phyloP scores from a whole-genome alignment of 2,888 invertebrate genomes.

The Noctua fimbriata region DNA sequence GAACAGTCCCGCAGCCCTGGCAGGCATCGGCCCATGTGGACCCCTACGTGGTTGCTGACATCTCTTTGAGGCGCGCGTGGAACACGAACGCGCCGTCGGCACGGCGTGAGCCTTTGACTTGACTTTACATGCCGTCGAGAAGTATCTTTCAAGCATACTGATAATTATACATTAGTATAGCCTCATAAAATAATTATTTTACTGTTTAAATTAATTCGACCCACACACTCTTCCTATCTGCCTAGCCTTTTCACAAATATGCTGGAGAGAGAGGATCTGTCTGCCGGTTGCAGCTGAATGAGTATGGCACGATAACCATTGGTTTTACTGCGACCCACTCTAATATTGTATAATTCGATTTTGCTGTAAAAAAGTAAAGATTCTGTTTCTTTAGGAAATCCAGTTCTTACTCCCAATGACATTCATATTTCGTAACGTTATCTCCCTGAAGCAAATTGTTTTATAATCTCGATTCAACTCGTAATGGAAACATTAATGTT shows the following conservation, averaged over 20 bases:
- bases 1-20: too few relatives aligned
- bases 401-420: not conserved
- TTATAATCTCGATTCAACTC: constrained; percentile 33
- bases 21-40: too few relatives aligned
- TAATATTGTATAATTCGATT: not conserved
- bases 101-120: too few relatives aligned
- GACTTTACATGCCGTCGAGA: too few relatives aligned
- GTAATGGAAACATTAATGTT: constrained; percentile 43
- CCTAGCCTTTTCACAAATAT: not conserved
- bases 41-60: too few relatives aligned
- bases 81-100: too few relatives aligned
- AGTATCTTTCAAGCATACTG: too few relatives aligned
- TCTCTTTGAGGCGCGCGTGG: too few relatives aligned
- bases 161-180: too few relatives aligned
- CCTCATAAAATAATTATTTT: not conserved
- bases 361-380: not conserved
- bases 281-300: not conserved
- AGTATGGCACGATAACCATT: not conserved
- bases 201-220: not conserved
- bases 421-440: constrained; percentile 12
- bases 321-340: not conserved
- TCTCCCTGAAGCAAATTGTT: constrained; percentile 37
- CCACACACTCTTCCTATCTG: not conserved
- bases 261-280: not conserved
- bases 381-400: not conserved